These are phyloP conservation scores for Drosophila nr. perissopoda DNA, from an alignment of 2,888 invertebrate species.

Conservation along the genomic window DNA sequence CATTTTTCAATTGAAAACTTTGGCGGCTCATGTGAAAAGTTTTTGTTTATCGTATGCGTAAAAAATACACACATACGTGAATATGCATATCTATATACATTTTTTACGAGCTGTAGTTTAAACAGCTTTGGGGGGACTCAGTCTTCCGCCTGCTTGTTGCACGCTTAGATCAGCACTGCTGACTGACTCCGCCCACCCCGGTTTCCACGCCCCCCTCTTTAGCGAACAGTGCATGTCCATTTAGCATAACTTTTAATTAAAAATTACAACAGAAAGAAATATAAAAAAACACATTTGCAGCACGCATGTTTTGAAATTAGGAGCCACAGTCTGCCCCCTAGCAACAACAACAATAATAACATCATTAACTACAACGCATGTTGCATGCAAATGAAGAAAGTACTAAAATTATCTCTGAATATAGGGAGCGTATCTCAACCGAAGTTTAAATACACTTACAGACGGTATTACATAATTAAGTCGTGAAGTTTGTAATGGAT, in stretches of 20 bases:
- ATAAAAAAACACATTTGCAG: conserved; percentile 52
- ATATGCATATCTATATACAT: conserved; percentile 6
- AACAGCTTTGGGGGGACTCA: conserved; percentile 18
- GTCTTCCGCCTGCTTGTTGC: conserved; percentile 4
- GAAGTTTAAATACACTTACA: conserved; percentile 23
- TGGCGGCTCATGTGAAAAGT: conserved; percentile 57
- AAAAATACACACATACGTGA: conserved; percentile 51
- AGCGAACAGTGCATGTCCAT: conserved; percentile 62
- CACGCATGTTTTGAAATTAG: conserved; percentile 64
- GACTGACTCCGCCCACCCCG: not conserved
- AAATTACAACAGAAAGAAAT: conserved; percentile 21
- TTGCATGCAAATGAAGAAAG: conserved; percentile 67
- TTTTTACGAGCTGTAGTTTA: conserved; percentile 38
- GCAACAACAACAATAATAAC: conserved; percentile 38
- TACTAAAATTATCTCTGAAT: conserved; percentile 6
- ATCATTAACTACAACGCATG: conserved; percentile 57
- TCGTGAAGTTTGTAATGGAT: not conserved
- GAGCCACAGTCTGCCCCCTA: conserved; percentile 10
- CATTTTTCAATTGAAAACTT: conserved; percentile 76
- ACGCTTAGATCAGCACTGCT: conserved; percentile 44
- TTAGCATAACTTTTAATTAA: conserved; percentile 75
- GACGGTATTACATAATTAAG: not conserved
- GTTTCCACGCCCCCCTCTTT: not conserved
- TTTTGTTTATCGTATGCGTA: conserved; percentile 72
- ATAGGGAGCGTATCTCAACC: not conserved